Evolutionary conservation across 2,113 vertebrate genomes (phyloP).

Genomic region (Eulacestoma nigropectus): DNA sequence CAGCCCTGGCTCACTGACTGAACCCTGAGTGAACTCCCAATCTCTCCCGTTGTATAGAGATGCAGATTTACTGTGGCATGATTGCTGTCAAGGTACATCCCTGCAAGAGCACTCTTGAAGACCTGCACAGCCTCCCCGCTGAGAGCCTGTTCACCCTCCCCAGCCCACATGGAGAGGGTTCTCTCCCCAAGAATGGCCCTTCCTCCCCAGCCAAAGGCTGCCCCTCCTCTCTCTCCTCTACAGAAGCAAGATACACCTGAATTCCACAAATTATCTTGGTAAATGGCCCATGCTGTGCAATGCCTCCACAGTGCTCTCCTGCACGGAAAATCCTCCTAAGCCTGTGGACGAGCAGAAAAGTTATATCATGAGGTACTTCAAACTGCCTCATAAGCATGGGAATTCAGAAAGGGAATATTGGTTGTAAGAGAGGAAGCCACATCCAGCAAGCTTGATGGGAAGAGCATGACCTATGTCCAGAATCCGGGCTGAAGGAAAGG

Average conservation of each 20-base stretch:
- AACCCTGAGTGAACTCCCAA: neutral
- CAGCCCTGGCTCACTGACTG: neutral
- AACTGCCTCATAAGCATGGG: neutral
- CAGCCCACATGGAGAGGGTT: fast-evolving
- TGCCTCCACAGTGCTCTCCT: neutral
- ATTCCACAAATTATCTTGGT: neutral
- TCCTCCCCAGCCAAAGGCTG: neutral
- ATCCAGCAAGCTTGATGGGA: neutral
- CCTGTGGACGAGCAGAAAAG: neutral
- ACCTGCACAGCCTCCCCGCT: fast-evolving
- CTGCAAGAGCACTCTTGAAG: neutral
- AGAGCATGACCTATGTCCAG: neutral
- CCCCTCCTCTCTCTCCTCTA: neutral
- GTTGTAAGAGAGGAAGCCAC: neutral
- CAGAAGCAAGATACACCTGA: neutral
- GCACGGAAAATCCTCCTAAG: neutral
- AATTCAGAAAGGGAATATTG: neutral
- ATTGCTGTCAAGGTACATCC: neutral
- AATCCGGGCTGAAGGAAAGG: neutral
- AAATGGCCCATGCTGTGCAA: fast-evolving
- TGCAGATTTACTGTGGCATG: fast-evolving
- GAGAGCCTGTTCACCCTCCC: too few relatives aligned
- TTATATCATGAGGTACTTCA: fast-evolving
- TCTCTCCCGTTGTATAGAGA: neutral
- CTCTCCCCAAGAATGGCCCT: fast-evolving